Evolutionary conservation across 2,113 vertebrate genomes (phyloP), one percentile per base, ranked within the genome.

Genomic region (Campylomormyrus tamandua): DNA sequence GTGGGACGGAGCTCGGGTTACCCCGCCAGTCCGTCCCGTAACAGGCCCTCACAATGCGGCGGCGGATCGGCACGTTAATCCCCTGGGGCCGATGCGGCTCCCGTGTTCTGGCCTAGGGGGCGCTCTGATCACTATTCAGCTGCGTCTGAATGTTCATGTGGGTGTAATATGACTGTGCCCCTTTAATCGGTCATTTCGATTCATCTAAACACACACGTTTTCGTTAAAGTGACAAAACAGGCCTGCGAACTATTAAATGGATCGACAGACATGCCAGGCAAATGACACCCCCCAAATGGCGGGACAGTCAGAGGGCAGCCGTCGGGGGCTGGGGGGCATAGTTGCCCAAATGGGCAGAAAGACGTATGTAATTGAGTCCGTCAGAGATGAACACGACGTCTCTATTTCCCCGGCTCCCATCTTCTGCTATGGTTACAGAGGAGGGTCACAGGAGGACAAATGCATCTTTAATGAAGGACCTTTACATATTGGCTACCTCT

Each of bases 61-160:
- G 35, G 88, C 89, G 90, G 93, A 93, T 83, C 87, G 87, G 90
- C 92, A 89, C 90, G 92, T 94, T 90, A 90, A 93, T 94, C 92
- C 91, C 91, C 94, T 77, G 91, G 88, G 49, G 85, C 83, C 88
- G 48, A 90, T 90, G 85, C 58, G 46, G 87, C 91, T 87, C 66
- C 84, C 3, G 1, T 66, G 58, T n/a, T 66, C 58, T 66, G n/a
- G 58, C 58, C n/a, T 91, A 90, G 52, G 87, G 83, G 83, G 91
- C 88, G 42, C 74, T 91, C 58, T 91, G 90, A 93, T 92, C 89
- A 91, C 89, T 19, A 70, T 50, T 92, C 52, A 92, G 95, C 87
- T 4, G 56, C 83, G 93, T 89, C 94, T 52, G 89, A 70, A 48
- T 15, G 11, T 19, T 77, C 80, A 66, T 50, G 83, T 91, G 88